A percentile compares a stretch with the other conserved stretches of the same genome.
These are phyloP conservation scores for Drosophila orena DNA, from an alignment of 1,140 invertebrate genomes.

Conservation along the genomic window DNA sequence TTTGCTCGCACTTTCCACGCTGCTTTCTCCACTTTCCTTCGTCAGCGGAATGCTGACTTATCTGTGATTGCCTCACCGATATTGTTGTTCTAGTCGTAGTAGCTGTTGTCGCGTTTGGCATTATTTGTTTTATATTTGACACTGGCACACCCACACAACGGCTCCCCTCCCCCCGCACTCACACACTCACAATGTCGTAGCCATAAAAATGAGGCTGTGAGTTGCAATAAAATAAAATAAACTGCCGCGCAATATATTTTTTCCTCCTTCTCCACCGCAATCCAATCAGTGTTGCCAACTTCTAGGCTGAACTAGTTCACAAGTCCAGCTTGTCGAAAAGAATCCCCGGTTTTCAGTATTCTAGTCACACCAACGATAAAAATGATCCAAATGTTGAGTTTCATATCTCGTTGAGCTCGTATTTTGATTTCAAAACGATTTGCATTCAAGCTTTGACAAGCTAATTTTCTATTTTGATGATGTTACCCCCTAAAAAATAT, in stretches of 20 bases:
- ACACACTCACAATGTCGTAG: constrained; percentile 19
- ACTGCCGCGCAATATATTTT: constrained; percentile 63
- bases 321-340: neutral
- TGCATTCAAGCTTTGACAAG: too few species aligned
- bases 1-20: constrained; percentile 22
- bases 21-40: constrained; percentile 10
- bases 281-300: constrained; percentile 18
- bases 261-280: neutral
- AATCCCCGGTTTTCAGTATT: neutral
- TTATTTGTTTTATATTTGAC: constrained; percentile 81
- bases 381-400: too few species aligned
- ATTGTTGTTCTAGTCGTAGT: constrained; percentile 37
- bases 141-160: constrained; percentile 41
- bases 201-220: constrained; percentile 69
- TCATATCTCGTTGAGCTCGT: too few species aligned
- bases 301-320: constrained; percentile 13
- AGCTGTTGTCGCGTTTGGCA: constrained; percentile 50
- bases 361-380: too few species aligned
- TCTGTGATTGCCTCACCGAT: constrained; percentile 64
- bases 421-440: too few species aligned
- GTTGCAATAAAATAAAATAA: constrained; percentile 81
- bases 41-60: constrained; percentile 76
- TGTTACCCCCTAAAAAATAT: too few species aligned
- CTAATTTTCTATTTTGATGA: too few species aligned
- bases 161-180: neutral